Percentiles rank a stretch among this genome's conserved stretches.
Evolutionary conservation across 2,888 invertebrate genomes (phyloP).

Genomic region (Trichopoda pennipes): DNA sequence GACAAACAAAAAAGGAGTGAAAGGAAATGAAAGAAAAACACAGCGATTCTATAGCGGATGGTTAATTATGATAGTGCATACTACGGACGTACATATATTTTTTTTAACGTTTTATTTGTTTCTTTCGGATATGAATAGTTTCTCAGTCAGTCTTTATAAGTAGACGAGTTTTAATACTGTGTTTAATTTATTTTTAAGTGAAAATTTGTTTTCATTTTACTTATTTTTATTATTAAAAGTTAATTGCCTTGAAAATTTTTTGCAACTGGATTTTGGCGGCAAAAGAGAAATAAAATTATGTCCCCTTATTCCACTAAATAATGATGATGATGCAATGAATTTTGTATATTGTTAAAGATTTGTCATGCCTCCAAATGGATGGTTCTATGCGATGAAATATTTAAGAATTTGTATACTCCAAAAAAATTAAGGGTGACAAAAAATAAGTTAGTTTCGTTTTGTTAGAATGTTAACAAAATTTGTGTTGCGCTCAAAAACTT

Average conservation of each 20-base stretch:
- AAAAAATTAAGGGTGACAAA: too few species aligned
- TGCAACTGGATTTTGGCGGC: background rate
- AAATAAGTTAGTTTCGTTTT: too few species aligned
- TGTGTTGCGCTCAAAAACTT: too few species aligned
- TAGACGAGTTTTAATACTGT: background rate
- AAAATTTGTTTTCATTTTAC: constrained; percentile 47
- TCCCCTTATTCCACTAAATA: too few species aligned
- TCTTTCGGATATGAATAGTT: constrained; percentile 1
- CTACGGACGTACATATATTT: constrained; percentile 28
- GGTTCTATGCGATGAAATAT: too few species aligned
- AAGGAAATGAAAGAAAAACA: constrained; percentile 56
- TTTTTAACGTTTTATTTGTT: background rate
- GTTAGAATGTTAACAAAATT: too few species aligned
- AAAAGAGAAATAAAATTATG: background rate
- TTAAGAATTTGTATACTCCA: too few species aligned
- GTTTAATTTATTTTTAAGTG: background rate
- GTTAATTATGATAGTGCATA: constrained; percentile 66
- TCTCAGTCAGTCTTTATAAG: background rate
- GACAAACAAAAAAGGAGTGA: constrained; percentile 35
- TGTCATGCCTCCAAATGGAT: too few species aligned
- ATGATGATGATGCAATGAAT: constrained; percentile 38
- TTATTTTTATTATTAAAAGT: constrained; percentile 60
- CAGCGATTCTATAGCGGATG: constrained; percentile 41
- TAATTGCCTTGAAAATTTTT: constrained; percentile 61
- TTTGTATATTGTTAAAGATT: background rate